A percentile compares a stretch with the other conserved stretches of the same genome.
Evolutionary conservation across 2,888 invertebrate genomes (phyloP).

Genomic region (Cephalotes varians): DNA sequence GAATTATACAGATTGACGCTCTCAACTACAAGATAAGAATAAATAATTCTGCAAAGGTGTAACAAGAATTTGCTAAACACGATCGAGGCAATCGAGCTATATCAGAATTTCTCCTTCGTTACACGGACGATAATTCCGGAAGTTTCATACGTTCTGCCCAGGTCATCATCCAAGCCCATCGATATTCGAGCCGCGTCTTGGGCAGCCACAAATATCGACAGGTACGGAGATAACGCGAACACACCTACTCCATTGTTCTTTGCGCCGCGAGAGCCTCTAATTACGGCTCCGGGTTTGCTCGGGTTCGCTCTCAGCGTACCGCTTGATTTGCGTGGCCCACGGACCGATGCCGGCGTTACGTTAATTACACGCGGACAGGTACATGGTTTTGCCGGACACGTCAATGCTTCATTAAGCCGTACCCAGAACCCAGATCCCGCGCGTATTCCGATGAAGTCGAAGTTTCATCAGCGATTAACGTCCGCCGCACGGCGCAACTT

Average conservation of each 20-base stretch:
- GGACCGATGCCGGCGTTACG: conserved; percentile 69
- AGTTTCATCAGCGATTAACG: conserved; percentile 60
- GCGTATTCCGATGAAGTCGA: conserved; percentile 50
- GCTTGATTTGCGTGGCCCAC: conserved; percentile 71
- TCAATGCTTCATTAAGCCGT: conserved; percentile 73
- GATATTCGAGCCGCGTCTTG: conserved; percentile 54
- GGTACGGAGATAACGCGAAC: conserved; percentile 53
- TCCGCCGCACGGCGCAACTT: conserved; percentile 36
- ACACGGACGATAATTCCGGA: conserved; percentile 35
- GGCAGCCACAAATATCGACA: conserved; percentile 54
- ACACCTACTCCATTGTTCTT: conserved; percentile 68
- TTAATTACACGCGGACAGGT: conserved; percentile 76
- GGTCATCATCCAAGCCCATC: conserved; percentile 38
- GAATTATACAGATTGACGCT: neutral
- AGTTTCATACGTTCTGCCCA: conserved; percentile 14
- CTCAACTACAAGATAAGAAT: neutral
- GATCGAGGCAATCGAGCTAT: neutral
- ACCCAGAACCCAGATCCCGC: conserved; percentile 28
- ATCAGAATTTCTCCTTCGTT: neutral
- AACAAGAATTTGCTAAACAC: neutral
- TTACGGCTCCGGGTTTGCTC: conserved; percentile 58
- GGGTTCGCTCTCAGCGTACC: conserved; percentile 45
- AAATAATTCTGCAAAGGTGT: neutral
- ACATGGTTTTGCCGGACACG: conserved; percentile 67
- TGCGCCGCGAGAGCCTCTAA: conserved; percentile 68